Evolutionary conservation across 1,140 invertebrate species (phyloP).

Genomic region (Microplitis demolitor): DNA sequence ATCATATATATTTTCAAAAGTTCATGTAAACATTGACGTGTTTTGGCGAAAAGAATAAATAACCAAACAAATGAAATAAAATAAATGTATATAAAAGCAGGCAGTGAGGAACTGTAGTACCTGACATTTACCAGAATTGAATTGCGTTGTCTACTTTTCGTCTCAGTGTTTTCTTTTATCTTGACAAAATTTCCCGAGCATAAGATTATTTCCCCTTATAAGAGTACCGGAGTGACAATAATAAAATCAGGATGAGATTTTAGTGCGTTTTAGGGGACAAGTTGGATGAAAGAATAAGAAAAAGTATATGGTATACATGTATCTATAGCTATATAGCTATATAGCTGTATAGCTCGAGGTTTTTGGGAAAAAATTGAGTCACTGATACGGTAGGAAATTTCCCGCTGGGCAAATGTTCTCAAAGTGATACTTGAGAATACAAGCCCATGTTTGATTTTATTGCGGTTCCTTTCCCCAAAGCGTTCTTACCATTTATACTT

Average conservation of each 20-base stretch:
- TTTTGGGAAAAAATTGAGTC: slow-evolving; percentile 5
- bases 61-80: not conserved
- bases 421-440: slow-evolving; percentile 22
- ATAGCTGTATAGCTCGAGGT: no score
- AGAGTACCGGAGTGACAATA: not conserved
- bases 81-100: not conserved
- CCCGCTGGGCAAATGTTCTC: slow-evolving; percentile 20
- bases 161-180: slow-evolving; percentile 6
- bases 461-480: slow-evolving; percentile 7
- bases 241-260: not conserved
- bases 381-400: slow-evolving; percentile 2
- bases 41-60: not conserved
- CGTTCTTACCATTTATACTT: not conserved
- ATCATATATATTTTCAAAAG: not conserved
- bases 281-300: not conserved
- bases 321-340: not conserved
- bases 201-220: not conserved
- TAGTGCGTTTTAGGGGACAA: not conserved
- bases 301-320: not conserved
- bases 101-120: not conserved
- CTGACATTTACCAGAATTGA: slow-evolving; percentile 22
- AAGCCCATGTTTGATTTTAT: slow-evolving; percentile 23
- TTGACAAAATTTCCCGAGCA: not conserved
- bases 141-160: slow-evolving; percentile 14
- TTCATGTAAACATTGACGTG: not conserved